A percentile compares a stretch with the other conserved stretches of the same genome.
Conservation (phyloP, 2,797 vertebrate genomes). For the Nannoperca australis region DNA sequence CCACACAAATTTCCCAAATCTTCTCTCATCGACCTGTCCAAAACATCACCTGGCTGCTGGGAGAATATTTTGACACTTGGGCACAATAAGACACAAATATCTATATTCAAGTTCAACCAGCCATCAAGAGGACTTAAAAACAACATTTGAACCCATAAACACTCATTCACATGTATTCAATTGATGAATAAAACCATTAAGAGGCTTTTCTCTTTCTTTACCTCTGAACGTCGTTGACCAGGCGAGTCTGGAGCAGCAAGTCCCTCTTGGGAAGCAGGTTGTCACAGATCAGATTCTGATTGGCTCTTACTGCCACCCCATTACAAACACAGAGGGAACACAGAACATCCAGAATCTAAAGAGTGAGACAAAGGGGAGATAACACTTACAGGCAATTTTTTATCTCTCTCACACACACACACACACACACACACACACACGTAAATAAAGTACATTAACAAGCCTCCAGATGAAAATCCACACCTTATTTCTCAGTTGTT, state of each 20-base stretch:
- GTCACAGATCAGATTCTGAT: slow-evolving; percentile 98
- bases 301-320: slow-evolving; percentile 96
- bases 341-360: slow-evolving; percentile 95
- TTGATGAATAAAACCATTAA: background rate
- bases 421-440: no score
- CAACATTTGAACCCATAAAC: background rate
- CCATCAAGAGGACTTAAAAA: background rate
- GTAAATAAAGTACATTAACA: background rate
- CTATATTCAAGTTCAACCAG: background rate
- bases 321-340: slow-evolving; percentile 98
- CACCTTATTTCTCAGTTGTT: slow-evolving; percentile 6
- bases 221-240: slow-evolving; percentile 98
- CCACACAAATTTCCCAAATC: no score
- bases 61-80: background rate
- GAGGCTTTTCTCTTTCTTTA: slow-evolving; percentile 55
- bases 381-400: background rate
- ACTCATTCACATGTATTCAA: background rate
- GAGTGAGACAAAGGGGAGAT: slow-evolving; percentile 3
- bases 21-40: background rate
- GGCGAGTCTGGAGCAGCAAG: slow-evolving; percentile 94
- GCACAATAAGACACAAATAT: background rate
- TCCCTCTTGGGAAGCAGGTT: slow-evolving; percentile 96
- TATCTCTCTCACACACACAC: no score
- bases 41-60: background rate
- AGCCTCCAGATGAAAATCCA: background rate